Evolutionary conservation across 1,140 invertebrate species (phyloP).

Genomic region (Oncopodura yosiiana): DNA sequence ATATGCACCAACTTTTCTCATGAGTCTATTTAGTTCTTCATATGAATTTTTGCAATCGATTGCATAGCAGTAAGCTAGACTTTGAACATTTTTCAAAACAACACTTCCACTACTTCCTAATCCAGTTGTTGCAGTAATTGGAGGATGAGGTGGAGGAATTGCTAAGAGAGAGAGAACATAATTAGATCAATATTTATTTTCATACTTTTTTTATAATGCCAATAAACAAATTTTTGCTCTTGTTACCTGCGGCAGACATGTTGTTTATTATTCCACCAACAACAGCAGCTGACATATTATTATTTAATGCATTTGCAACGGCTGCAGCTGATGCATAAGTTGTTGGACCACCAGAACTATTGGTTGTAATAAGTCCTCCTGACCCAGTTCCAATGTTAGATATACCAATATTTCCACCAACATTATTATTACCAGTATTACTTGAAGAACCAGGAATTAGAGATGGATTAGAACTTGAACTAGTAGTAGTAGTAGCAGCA

Average conservation of each 20-base stretch:
- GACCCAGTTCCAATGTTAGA: no score
- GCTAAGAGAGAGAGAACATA: conserved; percentile 1
- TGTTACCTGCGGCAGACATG: background rate
- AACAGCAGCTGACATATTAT: conserved; percentile 10
- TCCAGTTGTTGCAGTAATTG: background rate
- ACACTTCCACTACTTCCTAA: conserved; percentile 12
- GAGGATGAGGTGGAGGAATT: background rate
- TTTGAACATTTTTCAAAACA: conserved; percentile 50
- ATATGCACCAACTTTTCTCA: conserved; percentile 41
- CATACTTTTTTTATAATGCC: background rate
- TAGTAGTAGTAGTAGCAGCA: conserved; percentile 1
- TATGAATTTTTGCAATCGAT: conserved; percentile 88
- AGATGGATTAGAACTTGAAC: background rate
- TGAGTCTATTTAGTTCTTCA: conserved; percentile 91
- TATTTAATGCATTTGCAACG: conserved; percentile 30
- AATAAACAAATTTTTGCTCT: conserved; percentile 3
- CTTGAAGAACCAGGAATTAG: conserved; percentile 37
- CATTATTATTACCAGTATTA: background rate
- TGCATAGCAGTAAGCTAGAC: conserved; percentile 85
- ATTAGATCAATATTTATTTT: conserved; percentile 9
- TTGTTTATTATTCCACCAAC: background rate
- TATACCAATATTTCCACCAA: no score
- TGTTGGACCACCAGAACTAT: conserved; percentile 51
- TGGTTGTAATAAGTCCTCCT: conserved; percentile 54
- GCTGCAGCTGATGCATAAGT: conserved; percentile 31